phyloP scores from a whole-genome alignment of 2,797 vertebrate species.

The Silurus aristotelis region DNA sequence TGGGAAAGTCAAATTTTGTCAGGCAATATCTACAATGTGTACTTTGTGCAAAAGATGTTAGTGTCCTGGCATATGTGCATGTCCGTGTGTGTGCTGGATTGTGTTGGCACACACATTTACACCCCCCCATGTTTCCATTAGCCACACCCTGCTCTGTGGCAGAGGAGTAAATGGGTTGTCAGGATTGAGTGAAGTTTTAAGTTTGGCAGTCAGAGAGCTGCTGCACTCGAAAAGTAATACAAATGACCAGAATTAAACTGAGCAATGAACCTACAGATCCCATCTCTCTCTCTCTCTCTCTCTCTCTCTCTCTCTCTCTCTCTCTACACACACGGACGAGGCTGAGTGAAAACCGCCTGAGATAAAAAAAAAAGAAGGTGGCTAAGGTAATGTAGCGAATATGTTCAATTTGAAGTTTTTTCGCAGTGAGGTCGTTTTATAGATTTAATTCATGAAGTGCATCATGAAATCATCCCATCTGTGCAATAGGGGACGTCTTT shows the following conservation, averaged over 20 bases:
- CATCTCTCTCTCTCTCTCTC: slow-evolving; percentile 13
- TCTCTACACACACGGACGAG: not conserved
- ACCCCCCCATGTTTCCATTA: slow-evolving; percentile 14
- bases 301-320: not conserved
- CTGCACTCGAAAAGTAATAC: slow-evolving; percentile 23
- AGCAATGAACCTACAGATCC: slow-evolving; percentile 25
- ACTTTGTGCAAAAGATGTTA: not conserved
- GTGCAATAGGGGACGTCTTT: not conserved
- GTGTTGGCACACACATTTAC: not conserved
- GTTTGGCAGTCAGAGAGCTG: slow-evolving; percentile 36
- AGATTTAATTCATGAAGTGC: not conserved
- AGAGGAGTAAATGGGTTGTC: slow-evolving; percentile 32
- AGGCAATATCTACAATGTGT: not conserved
- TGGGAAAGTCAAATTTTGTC: not conserved
- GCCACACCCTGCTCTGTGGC: slow-evolving; percentile 14
- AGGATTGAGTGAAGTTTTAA: slow-evolving; percentile 31
- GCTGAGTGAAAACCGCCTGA: slow-evolving; percentile 14
- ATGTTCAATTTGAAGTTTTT: not conserved
- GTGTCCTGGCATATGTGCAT: not conserved
- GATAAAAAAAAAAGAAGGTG: not conserved
- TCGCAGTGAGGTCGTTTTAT: not conserved
- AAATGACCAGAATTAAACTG: slow-evolving; percentile 43
- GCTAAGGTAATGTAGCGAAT: not conserved
- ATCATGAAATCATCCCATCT: not conserved
- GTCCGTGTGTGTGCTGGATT: not conserved